These are phyloP conservation scores for Drosophila nigritarsus DNA, from an alignment of 2,888 invertebrate genomes.

Conservation along the genomic window DNA sequence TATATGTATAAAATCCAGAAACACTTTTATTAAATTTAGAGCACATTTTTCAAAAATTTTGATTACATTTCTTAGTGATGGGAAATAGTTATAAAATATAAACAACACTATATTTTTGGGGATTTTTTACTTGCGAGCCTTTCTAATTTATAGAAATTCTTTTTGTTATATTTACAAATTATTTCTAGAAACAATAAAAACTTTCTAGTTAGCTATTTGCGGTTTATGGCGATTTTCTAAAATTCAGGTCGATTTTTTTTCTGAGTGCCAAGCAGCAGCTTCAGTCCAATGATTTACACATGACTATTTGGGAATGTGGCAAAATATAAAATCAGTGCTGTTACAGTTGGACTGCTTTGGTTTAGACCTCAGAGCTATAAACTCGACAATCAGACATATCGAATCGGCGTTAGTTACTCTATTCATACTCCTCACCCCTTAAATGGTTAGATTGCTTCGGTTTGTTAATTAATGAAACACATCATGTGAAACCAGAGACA, in stretches of 20 bases:
- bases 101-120: background rate
- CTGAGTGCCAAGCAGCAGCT: conserved; percentile 10
- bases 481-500: conserved; percentile 14
- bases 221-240: background rate
- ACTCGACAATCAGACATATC: conserved; percentile 51
- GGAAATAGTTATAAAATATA: background rate
- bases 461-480: conserved; percentile 63
- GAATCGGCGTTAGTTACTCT: conserved; percentile 51
- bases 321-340: conserved; percentile 9
- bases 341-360: background rate
- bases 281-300: conserved; percentile 55
- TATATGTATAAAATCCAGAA: background rate
- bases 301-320: conserved; percentile 33
- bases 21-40: background rate
- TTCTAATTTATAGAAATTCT: background rate
- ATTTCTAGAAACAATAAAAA: background rate
- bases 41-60: background rate
- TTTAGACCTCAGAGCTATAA: conserved; percentile 16
- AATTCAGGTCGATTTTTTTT: background rate
- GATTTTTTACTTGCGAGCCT: background rate
- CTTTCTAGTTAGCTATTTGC: background rate
- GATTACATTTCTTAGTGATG: background rate
- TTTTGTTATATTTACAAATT: rapidly evolving
- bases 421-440: conserved; percentile 9
- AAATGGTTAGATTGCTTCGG: conserved; percentile 23